Conservation (phyloP, 2,888 invertebrate genomes). For the Neria commutata region DNA sequence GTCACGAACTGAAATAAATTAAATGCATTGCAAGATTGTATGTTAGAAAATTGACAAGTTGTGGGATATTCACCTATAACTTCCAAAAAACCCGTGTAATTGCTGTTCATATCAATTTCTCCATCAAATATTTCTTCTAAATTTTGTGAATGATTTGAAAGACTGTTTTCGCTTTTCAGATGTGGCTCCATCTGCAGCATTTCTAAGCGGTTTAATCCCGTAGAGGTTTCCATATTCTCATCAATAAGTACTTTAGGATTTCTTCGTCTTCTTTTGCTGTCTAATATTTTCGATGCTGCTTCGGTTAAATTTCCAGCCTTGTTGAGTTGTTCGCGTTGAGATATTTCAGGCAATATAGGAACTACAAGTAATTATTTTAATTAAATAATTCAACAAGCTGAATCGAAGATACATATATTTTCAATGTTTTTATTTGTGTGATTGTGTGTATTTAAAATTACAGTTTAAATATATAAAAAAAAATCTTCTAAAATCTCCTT, state of each 20-base stretch:
- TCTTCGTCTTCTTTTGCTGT: slow-evolving; percentile 41
- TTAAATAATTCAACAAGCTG: not conserved
- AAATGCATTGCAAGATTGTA: not conserved
- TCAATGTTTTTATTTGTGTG: not conserved
- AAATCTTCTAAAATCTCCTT: too few relatives aligned
- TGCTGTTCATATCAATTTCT: slow-evolving; percentile 74
- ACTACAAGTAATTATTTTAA: not conserved
- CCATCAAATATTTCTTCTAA: slow-evolving; percentile 70
- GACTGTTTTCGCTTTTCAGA: not conserved
- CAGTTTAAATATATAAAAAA: too few relatives aligned
- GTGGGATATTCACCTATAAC: slow-evolving; percentile 70
- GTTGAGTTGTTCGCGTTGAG: slow-evolving; percentile 48
- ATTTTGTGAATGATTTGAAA: slow-evolving; percentile 7
- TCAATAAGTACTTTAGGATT: slow-evolving; percentile 48
- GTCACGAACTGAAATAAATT: slow-evolving; percentile 45
- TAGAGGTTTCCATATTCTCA: slow-evolving; percentile 35
- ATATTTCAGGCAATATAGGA: slow-evolving; percentile 29
- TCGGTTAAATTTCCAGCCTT: slow-evolving; percentile 51
- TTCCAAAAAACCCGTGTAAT: slow-evolving; percentile 87
- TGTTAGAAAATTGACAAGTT: not conserved
- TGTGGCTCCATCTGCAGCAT: not conserved
- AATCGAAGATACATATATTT: not conserved
- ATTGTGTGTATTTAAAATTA: not conserved
- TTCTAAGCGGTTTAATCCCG: slow-evolving; percentile 8
- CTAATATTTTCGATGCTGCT: slow-evolving; percentile 52